phyloP scores from a whole-genome alignment of 2,797 vertebrate genomes.

The Sebastolobus alascanus region DNA sequence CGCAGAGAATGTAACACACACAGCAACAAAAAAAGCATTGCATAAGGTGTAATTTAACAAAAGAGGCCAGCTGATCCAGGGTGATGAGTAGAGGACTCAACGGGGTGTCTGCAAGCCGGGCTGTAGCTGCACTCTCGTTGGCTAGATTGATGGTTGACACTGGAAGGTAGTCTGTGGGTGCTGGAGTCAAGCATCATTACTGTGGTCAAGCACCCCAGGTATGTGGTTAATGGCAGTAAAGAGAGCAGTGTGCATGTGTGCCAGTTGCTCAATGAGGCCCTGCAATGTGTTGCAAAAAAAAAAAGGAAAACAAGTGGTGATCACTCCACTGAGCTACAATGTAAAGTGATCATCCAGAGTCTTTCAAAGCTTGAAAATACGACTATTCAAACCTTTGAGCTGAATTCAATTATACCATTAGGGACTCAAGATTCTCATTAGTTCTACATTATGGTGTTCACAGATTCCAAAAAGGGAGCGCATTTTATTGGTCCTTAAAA shows the following conservation, averaged over 20 bases:
- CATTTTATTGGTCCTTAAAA: slow-evolving; percentile 30
- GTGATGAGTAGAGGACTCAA: slow-evolving; percentile 27
- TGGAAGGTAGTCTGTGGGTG: slow-evolving; percentile 62
- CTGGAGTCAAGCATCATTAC: slow-evolving; percentile 79
- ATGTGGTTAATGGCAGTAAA: slow-evolving; percentile 72
- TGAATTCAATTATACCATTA: slow-evolving; percentile 53
- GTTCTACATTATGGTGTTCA: slow-evolving; percentile 49
- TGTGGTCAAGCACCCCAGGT: slow-evolving; percentile 70
- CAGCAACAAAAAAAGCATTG: slow-evolving; percentile 3
- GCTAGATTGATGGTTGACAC: slow-evolving; percentile 69
- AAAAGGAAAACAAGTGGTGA: slow-evolving; percentile 36
- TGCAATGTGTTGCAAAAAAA: slow-evolving; percentile 18
- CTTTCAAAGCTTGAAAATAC: slow-evolving; percentile 48
- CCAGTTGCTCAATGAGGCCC: slow-evolving; percentile 72
- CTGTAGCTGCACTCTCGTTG: slow-evolving; percentile 49
- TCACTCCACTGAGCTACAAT: slow-evolving; percentile 42
- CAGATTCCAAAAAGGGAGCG: slow-evolving; percentile 22
- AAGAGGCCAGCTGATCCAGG: slow-evolving; percentile 23
- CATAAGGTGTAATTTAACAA: slow-evolving; percentile 35
- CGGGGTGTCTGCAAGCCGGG: slow-evolving; percentile 12
- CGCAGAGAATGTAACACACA: neutral
- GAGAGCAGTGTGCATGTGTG: slow-evolving; percentile 62
- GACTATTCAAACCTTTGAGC: slow-evolving; percentile 48
- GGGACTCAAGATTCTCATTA: slow-evolving; percentile 59
- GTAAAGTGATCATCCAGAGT: slow-evolving; percentile 61